Conservation (phyloP, 2,797 vertebrate species). For the Taeniopygia guttata region DNA sequence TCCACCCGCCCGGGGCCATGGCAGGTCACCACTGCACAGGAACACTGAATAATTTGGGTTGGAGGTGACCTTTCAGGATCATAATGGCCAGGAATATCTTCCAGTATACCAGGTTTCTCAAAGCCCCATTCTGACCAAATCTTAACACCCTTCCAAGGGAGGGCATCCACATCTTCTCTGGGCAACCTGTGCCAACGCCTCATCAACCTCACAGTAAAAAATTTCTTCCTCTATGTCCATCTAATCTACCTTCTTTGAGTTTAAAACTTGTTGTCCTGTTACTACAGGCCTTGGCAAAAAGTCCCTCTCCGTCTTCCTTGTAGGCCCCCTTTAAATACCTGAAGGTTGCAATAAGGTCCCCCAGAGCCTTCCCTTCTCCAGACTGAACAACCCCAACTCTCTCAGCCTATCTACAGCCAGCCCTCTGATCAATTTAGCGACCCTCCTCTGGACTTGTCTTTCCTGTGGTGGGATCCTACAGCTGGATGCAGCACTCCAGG, state of each 20-base stretch:
- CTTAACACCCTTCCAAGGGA: not conserved
- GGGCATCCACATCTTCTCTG: not conserved
- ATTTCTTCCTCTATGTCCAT: not conserved
- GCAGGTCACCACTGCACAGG: not conserved
- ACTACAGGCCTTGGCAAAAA: not conserved
- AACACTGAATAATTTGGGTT: not conserved
- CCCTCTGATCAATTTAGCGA: not conserved
- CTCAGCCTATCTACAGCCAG: not conserved
- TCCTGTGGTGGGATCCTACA: not conserved
- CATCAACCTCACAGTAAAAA: not conserved
- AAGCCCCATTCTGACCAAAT: not conserved
- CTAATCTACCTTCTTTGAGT: not conserved
- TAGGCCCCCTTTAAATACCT: not conserved
- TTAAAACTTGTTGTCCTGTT: not conserved
- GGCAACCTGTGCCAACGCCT: not conserved
- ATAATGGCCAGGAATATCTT: not conserved
- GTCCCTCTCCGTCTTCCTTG: not conserved
- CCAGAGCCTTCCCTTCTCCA: not conserved
- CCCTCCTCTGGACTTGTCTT: not conserved
- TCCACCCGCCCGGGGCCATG: too few species aligned
- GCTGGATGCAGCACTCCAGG: not conserved
- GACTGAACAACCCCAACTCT: not conserved
- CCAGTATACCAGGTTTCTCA: not conserved
- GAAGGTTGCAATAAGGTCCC: not conserved
- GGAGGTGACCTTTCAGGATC: not conserved